A percentile compares a stretch with the other conserved stretches of the same genome.
Evolutionary conservation across 1,140 invertebrate genomes (phyloP).

Genomic region (Branchinecta lynchi): DNA sequence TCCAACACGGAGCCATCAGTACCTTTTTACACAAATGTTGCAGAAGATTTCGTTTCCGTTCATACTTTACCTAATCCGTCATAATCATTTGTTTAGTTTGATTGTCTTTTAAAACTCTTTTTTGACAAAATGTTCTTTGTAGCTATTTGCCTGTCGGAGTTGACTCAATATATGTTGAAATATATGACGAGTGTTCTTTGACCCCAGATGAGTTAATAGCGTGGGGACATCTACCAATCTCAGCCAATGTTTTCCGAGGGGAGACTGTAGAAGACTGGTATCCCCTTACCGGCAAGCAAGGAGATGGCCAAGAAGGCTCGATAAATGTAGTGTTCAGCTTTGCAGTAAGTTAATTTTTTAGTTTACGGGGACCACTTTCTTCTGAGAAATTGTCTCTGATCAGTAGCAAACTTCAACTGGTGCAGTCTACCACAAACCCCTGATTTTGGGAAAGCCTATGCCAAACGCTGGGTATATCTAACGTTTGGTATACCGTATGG

Average conservation of each 20-base stretch:
- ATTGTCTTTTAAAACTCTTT: no score
- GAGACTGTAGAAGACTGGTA: conserved; percentile 90
- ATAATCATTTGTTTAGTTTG: conserved; percentile 7
- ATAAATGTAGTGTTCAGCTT: conserved; percentile 43
- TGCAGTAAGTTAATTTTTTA: conserved; percentile 39
- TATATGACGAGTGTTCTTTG: conserved; percentile 93
- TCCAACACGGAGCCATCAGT: no score
- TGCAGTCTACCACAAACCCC: no score
- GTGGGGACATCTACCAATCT: conserved; percentile 73
- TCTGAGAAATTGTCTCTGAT: neutral
- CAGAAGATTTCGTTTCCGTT: no score
- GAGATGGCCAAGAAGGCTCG: conserved; percentile 77
- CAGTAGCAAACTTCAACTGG: no score
- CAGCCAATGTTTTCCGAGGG: conserved; percentile 58
- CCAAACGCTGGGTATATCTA: no score
- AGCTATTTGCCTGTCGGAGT: conserved; percentile 74
- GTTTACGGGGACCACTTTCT: conserved; percentile 12
- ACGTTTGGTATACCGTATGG: no score
- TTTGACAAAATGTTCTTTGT: conserved; percentile 23
- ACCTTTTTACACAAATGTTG: no score
- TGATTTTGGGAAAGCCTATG: no score
- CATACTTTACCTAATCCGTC: neutral
- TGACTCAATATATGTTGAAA: conserved; percentile 73
- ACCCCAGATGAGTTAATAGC: conserved; percentile 89
- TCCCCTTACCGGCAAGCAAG: conserved; percentile 74